These are phyloP conservation scores for Lasioglossum figueresi DNA, from an alignment of 2,888 invertebrate genomes.

Conservation along the genomic window DNA sequence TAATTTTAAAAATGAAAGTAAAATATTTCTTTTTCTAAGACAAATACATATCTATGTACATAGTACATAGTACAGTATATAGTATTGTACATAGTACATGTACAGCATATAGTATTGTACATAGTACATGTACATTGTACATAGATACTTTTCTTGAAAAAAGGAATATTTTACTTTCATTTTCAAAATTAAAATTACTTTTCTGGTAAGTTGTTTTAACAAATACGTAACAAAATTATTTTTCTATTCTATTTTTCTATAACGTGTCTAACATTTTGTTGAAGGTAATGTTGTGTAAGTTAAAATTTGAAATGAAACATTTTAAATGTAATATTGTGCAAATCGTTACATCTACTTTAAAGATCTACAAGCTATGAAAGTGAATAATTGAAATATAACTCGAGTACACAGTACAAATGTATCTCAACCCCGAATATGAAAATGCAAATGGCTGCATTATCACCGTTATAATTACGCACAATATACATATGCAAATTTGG, in stretches of 20 bases:
- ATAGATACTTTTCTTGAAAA: too few relatives aligned
- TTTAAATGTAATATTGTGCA: not conserved
- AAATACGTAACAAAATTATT: too few relatives aligned
- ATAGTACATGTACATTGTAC: too few relatives aligned
- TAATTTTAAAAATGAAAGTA: too few relatives aligned
- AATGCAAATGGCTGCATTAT: slow-evolving; percentile 9
- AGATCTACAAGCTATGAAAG: not conserved
- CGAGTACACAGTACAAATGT: slow-evolving; percentile 1
- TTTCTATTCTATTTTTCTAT: not conserved
- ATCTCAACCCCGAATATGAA: not conserved
- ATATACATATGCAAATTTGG: slow-evolving; percentile 8
- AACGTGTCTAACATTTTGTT: not conserved
- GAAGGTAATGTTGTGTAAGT: not conserved
- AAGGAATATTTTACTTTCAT: too few relatives aligned
- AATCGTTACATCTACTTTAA: not conserved
- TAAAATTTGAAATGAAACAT: not conserved
- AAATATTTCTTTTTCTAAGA: too few relatives aligned
- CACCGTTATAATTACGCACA: slow-evolving; percentile 1
- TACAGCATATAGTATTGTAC: too few relatives aligned
- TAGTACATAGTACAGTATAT: too few relatives aligned
- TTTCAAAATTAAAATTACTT: too few relatives aligned
- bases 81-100: too few relatives aligned
- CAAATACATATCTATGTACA: too few relatives aligned
- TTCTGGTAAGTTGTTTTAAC: too few relatives aligned
- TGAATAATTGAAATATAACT: slow-evolving; percentile 13